Conservation (phyloP, 2,113 vertebrate species). For the Mormoops blainvillei region DNA sequence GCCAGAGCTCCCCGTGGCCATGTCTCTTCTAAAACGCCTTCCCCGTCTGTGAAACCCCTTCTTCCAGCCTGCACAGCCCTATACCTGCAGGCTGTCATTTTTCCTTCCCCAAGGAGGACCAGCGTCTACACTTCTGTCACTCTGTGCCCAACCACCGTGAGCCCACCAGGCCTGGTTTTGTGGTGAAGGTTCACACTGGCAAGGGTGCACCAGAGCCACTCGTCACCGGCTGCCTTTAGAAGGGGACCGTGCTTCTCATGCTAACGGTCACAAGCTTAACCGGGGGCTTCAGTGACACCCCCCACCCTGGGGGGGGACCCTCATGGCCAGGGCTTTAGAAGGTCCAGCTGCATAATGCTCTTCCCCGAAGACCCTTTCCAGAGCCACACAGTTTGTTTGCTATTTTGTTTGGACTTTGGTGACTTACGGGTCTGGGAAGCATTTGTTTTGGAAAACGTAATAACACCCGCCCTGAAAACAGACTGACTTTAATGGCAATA, state of each 20-base stretch:
- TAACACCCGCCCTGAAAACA: not conserved
- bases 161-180: no score
- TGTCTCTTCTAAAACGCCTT: not conserved
- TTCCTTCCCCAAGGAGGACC: not conserved
- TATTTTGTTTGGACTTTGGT: no score
- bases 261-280: not conserved
- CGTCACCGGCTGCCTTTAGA: not conserved
- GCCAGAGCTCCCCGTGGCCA: not conserved
- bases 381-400: no score
- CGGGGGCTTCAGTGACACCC: no score
- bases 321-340: no score
- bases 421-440: no score
- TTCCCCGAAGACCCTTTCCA: no score
- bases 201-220: not conserved
- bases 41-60: rapidly evolving
- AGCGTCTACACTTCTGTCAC: not conserved
- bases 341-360: no score
- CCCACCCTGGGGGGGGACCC: not conserved
- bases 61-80: not conserved
- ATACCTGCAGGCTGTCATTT: rapidly evolving
- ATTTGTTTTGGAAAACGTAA: not conserved
- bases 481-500: constrained; percentile 11
- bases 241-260: not conserved
- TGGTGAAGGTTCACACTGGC: no score
- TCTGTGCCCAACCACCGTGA: no score